Conservation (phyloP, 2,797 vertebrate species). For the Pipistrellus pygmaeus region DNA sequence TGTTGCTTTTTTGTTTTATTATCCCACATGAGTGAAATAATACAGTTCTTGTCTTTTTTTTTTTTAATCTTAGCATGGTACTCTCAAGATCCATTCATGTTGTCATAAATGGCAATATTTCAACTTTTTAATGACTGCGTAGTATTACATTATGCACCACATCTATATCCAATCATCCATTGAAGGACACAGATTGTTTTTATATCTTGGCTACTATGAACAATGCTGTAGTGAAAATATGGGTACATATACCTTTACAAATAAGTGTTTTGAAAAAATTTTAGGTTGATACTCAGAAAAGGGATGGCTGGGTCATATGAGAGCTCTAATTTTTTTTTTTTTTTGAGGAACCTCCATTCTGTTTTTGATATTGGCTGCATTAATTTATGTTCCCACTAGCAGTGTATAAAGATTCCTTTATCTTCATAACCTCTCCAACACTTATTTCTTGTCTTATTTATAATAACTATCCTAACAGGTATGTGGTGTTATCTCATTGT, state of each 20-base stretch:
- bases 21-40: neutral
- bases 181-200: neutral
- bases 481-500: neutral
- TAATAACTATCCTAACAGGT: neutral
- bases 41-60: neutral
- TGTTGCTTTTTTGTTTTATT: neutral
- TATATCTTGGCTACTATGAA: neutral
- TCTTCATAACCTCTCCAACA: neutral
- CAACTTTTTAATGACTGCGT: neutral
- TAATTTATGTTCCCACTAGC: neutral
- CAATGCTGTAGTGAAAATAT: neutral
- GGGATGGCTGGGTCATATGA: neutral
- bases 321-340: neutral
- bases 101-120: neutral
- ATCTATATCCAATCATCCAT: neutral
- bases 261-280: neutral
- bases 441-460: neutral
- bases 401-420: neutral
- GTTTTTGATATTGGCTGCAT: neutral
- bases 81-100: neutral
- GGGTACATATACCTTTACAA: neutral
- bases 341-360: neutral
- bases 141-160: neutral
- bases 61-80: neutral
- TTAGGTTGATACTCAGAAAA: neutral